Evolutionary conservation across 2,888 invertebrate species (phyloP), one percentile per base, ranked within the genome.

Genomic region (Polydrusus tereticollis): DNA sequence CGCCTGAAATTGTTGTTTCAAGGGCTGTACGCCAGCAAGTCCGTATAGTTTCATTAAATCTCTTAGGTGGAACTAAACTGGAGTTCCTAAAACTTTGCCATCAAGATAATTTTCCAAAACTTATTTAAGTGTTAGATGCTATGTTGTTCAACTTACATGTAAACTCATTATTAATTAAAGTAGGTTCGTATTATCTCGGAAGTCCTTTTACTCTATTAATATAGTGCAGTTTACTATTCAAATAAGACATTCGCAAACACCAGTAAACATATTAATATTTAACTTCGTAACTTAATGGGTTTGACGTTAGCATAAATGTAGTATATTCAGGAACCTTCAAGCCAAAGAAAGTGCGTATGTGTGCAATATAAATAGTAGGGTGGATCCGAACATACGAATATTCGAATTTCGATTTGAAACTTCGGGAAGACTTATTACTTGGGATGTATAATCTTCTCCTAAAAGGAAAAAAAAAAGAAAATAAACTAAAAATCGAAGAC

Each of bases 1-100:
- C 80, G 81, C 80, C 80, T 81, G 80, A 78, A 82, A 82, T 82
- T 82, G 82, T 81, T 81, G 81, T 81, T 81, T 81, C 79, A 80
- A 81, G 81, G 82, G 81, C 82, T 82, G 81, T 81, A 80, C 77
- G 77, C 78, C 78, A 77, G 77, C 79, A 78, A 80, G 79, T 78
- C 76, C 79, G 76, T 77, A 76, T 74, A 80, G 78, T 78, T 79
- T 77, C 78, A 80, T 79, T 80, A 81, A 81, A 82, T 81, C 81
- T 80, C 81, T 82, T 82, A 83, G 82, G 83, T 83, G 78, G 77
- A 80, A 82, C 79, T 79, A 74, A 71, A 74, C 73, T 74, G 79
- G 76, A 78, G 78, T 79, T 77, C 77, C 79, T 71, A 78, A 82
- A 83, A 83, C 82, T 84, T 83, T 79, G 78, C 79, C 79, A 81